Base-by-base conservation (phyloP, 2,113 vertebrate genomes). In the Elephas maximus region DNA sequence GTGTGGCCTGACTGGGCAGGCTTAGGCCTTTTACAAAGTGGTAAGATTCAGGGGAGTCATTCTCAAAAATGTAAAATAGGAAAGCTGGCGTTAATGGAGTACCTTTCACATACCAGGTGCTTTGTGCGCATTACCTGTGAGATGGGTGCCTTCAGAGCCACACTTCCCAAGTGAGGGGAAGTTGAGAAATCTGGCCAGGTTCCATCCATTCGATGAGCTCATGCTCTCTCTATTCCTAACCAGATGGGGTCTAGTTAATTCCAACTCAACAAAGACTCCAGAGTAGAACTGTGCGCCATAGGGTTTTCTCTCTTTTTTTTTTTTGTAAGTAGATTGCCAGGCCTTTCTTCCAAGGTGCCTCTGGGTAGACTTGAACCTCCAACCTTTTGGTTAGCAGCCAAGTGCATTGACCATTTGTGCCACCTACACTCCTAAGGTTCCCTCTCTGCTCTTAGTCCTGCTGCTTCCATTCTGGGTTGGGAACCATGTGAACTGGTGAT, bases 121-220 rank as follows among this genome's bases (percentile, higher is more conserved):
- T 60, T 8, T 24, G 2, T 0, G 45, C 0, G 1, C 30, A 4
- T 28, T 18, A 60, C 53, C 53, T 53, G 48, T 10, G 44, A 41
- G 5, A 20, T 24, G 41, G 67, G 18, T 73, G 28, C 30, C 57
- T 14, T n/a, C 5, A 1, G 41, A 69, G 62, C 30, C 74, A 60
- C 8, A 23, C 15, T 15, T 45, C 41, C 14, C 0, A 1, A 48
- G 17, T 76, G 30, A 79, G 41, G 69, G 28, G 44, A 4, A 15
- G 73, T 8, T 1, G 41, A 44, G n/a, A 0, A 21, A 10, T 73
- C 41, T 11, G 20, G 17, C 57, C 8, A 20, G 12, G 6, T 15
- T 28, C 17, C 14, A 21, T 51, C 24, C 1, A 37, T 4, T 1
- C 7, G 20, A 28, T 33, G 24, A 23, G n/a, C 30, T 7, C 0